Base-by-base conservation (phyloP, 2,888 invertebrate species). In the Drosophila mettleri region DNA sequence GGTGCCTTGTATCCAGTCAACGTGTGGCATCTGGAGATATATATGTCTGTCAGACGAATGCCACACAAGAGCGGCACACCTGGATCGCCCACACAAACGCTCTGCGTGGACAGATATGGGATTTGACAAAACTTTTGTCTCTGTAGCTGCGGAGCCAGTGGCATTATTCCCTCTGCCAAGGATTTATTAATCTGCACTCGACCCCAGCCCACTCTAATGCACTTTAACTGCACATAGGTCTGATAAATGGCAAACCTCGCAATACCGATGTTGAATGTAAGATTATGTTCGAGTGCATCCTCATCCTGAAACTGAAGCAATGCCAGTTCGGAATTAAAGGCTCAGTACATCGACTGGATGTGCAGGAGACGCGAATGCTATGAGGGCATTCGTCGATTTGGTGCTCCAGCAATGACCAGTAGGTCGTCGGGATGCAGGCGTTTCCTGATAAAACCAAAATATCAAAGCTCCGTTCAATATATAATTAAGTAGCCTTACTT, bases 31-130 rank as follows among this genome's bases (percentile, higher is more conserved):
- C 20, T 1, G 14, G 14, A n/a, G 4, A 14, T 48, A 9, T 33
- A 20, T 10, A 33, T 20, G 8, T 33, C 48, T 6, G 29, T 33
- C 12, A 49, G 34, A 3, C 24, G 49, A 8, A 12, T 34, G 10
- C 34, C 34, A 16, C 49, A 34, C 34, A 51, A 34, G 34, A 34
- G 34, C 2, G 33, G 22, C n/a, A 31, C 48, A 8, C 48, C 48
- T 1, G 48, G 22, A 20, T 33, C 48, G n/a, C 48, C 33, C 3
- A 31, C 33, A 22, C 33, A 49, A 10, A 49, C 33, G n/a, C n/a
- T n/a, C 6, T 22, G 33, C 10, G n/a, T 22, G n/a, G n/a, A 9
- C 5, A 31, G 9, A n/a, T n/a, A 48, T 0, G 22, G 1, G 4
- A 2, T 33, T 14, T 5, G 0, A n/a, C 31, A 48, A 20, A 33